Evolutionary conservation across 2,113 vertebrate genomes (phyloP).

Genomic region (Holacanthus passer): DNA sequence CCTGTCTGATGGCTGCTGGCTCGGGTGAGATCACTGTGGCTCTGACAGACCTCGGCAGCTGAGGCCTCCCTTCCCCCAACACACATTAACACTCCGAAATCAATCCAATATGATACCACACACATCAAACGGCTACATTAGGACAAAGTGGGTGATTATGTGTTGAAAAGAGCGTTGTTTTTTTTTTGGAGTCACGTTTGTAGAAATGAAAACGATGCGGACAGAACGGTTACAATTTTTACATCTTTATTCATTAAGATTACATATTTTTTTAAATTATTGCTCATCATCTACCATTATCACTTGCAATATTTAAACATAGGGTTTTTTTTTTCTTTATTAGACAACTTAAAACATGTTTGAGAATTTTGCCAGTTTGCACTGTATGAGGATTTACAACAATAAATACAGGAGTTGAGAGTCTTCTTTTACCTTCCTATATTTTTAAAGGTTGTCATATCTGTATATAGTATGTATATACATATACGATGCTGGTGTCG

Average conservation of each 20-base stretch:
- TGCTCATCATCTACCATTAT: conserved; percentile 96
- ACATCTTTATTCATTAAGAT: conserved; percentile 89
- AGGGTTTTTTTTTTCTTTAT: conserved; percentile 77
- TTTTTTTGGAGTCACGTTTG: neutral
- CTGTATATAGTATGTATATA: conserved; percentile 73
- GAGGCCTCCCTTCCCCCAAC: conserved; percentile 21
- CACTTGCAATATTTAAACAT: conserved; percentile 94
- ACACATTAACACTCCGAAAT: conserved; percentile 10
- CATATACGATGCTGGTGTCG: conserved; percentile 91
- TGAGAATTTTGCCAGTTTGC: conserved; percentile 80
- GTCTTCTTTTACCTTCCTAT: conserved; percentile 78
- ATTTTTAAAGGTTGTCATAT: conserved; percentile 78
- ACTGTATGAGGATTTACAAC: conserved; percentile 85
- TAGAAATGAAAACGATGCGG: conserved; percentile 2
- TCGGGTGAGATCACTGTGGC: conserved; percentile 50
- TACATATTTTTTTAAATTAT: conserved; percentile 95
- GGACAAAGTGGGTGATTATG: neutral
- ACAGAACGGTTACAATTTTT: conserved; percentile 58
- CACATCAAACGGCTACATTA: neutral
- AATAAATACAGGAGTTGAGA: conserved; percentile 86
- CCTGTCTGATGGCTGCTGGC: conserved; percentile 28
- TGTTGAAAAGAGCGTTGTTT: neutral
- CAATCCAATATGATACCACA: neutral
- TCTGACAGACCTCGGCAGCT: conserved; percentile 71
- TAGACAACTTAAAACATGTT: conserved; percentile 84